These are phyloP conservation scores for Zhengitettix transpicula DNA, from an alignment of 2,888 invertebrate genomes.

Conservation along the genomic window DNA sequence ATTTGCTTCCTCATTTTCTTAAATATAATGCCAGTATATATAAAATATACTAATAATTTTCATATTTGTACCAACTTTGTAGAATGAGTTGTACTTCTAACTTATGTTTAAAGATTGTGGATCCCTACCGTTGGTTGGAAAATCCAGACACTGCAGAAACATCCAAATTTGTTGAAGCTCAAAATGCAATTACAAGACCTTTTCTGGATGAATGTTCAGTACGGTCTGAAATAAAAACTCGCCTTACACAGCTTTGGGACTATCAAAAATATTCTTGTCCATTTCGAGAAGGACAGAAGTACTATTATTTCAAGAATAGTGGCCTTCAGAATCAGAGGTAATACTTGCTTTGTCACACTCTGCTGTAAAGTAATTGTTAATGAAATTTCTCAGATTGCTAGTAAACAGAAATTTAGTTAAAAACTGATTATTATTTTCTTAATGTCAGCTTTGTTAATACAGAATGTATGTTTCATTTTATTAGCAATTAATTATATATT, in stretches of 20 bases:
- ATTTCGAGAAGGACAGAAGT: conserved; percentile 28
- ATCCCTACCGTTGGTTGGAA: conserved; percentile 39
- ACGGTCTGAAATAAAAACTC: conserved; percentile 25
- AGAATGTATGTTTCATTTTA: no score
- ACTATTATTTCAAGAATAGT: conserved; percentile 33
- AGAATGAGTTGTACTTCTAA: not conserved
- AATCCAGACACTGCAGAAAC: conserved; percentile 36
- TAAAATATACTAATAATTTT: not conserved
- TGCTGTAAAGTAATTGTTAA: no score
- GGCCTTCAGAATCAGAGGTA: conserved; percentile 94
- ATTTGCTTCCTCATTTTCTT: no score
- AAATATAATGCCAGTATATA: no score
- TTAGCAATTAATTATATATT: no score
- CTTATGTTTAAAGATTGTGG: conserved; percentile 23
- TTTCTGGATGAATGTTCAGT: conserved; percentile 28
- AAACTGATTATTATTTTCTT: no score
- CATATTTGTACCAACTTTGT: not conserved
- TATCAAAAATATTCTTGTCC: conserved; percentile 37
- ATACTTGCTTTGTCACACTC: not conserved
- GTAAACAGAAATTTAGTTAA: not conserved
- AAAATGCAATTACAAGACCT: conserved; percentile 32
- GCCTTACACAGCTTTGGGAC: conserved; percentile 35
- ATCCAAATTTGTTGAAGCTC: conserved; percentile 31
- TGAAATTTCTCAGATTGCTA: no score
- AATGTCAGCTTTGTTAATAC: no score